Conservation (phyloP, 2,797 vertebrate genomes). For the Pygocentrus nattereri region DNA sequence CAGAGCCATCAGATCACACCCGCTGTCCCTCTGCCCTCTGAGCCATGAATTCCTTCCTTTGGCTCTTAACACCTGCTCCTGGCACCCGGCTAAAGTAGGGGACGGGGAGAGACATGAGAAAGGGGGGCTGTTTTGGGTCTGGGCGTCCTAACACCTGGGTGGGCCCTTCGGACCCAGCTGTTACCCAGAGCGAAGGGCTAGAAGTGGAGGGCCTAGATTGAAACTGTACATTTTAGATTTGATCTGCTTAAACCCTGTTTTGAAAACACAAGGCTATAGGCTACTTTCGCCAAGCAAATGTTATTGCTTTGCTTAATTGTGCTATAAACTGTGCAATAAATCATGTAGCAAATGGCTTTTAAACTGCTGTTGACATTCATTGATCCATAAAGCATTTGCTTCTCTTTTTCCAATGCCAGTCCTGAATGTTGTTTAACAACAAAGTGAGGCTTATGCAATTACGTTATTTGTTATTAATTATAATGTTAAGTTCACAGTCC, state of each 20-base stretch:
- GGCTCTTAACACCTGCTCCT: conserved; percentile 60
- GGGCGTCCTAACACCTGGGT: conserved; percentile 52
- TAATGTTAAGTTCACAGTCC: background rate
- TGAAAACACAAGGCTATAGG: conserved; percentile 47
- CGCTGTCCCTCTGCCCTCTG: conserved; percentile 43
- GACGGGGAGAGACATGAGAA: conserved; percentile 44
- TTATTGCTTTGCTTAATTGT: conserved; percentile 36
- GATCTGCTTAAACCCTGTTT: conserved; percentile 58
- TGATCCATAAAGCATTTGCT: background rate
- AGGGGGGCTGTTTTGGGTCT: conserved; percentile 47
- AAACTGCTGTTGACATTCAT: background rate
- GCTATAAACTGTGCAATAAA: conserved; percentile 23
- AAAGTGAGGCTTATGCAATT: background rate
- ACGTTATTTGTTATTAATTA: background rate
- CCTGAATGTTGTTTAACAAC: background rate
- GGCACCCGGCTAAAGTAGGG: conserved; percentile 41
- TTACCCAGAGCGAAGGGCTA: background rate
- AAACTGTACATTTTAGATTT: conserved; percentile 42
- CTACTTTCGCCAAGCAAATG: conserved; percentile 43
- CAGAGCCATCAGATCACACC: conserved; percentile 57
- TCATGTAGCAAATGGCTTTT: background rate
- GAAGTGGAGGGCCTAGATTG: conserved; percentile 10
- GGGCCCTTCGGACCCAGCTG: conserved; percentile 55
- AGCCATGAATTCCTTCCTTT: conserved; percentile 54
- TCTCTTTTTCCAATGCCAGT: background rate